Conservation (phyloP, 1,140 invertebrate species). For the Aplysia californica region DNA sequence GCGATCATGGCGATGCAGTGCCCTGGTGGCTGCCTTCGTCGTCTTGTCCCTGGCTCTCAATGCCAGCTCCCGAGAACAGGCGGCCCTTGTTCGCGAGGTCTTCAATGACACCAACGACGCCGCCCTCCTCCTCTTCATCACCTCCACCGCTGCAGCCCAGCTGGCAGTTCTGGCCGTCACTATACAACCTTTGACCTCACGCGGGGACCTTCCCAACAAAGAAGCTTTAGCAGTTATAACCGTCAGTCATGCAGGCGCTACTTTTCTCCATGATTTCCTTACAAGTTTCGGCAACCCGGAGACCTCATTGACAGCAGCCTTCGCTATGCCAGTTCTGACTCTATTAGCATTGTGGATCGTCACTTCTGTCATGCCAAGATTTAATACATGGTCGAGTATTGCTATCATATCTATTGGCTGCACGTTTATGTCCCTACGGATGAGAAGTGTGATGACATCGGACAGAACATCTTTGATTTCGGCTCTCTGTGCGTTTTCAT, state of each 20-base stretch:
- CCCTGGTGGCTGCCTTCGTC: background rate
- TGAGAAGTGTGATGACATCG: background rate
- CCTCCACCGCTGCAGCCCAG: background rate
- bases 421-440: slow-evolving; percentile 11
- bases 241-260: background rate
- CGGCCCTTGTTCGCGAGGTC: slow-evolving; percentile 3
- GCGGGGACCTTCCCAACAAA: slow-evolving; percentile 14
- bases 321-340: slow-evolving; percentile 1
- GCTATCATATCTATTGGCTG: background rate
- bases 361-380: background rate
- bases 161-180: background rate
- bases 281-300: background rate
- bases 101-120: slow-evolving; percentile 14
- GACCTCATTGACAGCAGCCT: background rate
- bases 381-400: background rate
- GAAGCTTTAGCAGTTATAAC: slow-evolving; percentile 12
- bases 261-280: slow-evolving; percentile 21
- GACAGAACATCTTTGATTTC: slow-evolving; percentile 7
- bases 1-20: slow-evolving; percentile 1
- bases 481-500: background rate
- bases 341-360: slow-evolving; percentile 8
- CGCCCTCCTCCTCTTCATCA: slow-evolving; percentile 5
- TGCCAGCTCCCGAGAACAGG: slow-evolving; percentile 7
- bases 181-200: background rate
- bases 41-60: slow-evolving; percentile 14